Evolutionary conservation across 2,113 vertebrate species (phyloP).

Genomic region (Formicarius rufipectus): DNA sequence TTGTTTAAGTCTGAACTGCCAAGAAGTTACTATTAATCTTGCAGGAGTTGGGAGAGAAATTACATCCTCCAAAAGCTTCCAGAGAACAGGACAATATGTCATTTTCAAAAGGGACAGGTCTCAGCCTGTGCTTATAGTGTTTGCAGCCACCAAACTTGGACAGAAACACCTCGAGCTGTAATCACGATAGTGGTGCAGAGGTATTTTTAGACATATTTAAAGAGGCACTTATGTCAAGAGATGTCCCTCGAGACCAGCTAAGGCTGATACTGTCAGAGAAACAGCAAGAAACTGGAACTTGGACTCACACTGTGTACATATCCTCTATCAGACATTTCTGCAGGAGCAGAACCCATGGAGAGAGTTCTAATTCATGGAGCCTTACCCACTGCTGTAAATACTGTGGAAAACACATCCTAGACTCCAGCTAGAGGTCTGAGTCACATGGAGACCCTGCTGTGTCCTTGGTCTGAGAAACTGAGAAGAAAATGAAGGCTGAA

Average conservation of each 20-base stretch:
- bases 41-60: neutral
- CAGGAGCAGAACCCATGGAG: neutral
- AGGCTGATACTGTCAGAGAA: neutral
- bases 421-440: neutral
- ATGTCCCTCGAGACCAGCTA: neutral
- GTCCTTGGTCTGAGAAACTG: neutral
- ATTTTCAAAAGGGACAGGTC: neutral
- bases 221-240: neutral
- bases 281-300: neutral
- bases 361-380: neutral
- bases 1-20: neutral
- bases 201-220: neutral
- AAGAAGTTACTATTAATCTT: neutral
- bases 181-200: neutral
- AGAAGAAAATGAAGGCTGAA: neutral
- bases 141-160: neutral
- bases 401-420: neutral
- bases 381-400: neutral
- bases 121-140: neutral
- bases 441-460: neutral
- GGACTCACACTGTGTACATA: neutral
- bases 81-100: neutral
- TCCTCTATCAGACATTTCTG: neutral
- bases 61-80: neutral
- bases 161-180: neutral